Percentiles rank a stretch among this genome's conserved stretches.
Evolutionary conservation across 2,888 invertebrate species (phyloP).

Genomic region (Athalia rosae): DNA sequence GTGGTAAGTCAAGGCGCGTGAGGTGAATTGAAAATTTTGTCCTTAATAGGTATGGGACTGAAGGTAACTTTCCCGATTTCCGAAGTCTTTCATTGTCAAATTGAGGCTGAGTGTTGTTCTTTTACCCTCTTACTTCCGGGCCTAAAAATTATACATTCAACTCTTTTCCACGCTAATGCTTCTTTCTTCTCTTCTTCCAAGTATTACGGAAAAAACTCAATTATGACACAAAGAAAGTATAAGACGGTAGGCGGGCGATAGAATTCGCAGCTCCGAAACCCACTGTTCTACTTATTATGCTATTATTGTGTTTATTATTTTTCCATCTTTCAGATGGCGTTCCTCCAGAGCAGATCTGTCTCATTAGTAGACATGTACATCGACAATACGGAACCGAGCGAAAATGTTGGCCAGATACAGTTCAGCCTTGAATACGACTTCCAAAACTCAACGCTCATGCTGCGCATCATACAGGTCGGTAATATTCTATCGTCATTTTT

Average conservation of each 20-base stretch:
- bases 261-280: neutral
- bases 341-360: constrained; percentile 91
- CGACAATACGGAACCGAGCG: constrained; percentile 93
- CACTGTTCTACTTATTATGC: neutral
- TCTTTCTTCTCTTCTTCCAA: constrained; percentile 3
- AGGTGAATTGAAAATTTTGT: constrained; percentile 18
- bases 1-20: neutral
- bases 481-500: constrained; percentile 19
- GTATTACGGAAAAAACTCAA: neutral
- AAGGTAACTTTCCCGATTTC: constrained; percentile 23
- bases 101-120: constrained; percentile 12
- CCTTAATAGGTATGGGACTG: neutral
- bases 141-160: neutral
- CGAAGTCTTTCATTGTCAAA: constrained; percentile 28
- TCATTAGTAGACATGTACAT: constrained; percentile 96
- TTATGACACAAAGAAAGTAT: too few species aligned
- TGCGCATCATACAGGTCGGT: constrained; percentile 91
- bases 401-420: constrained; percentile 96
- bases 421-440: constrained; percentile 96
- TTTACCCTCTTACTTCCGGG: constrained; percentile 3
- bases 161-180: constrained; percentile 22
- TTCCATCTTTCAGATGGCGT: constrained; percentile 77
- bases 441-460: constrained; percentile 92
- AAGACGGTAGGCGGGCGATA: constrained; percentile 3
- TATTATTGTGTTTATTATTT: neutral